phyloP scores from a whole-genome alignment of 1,140 invertebrate species.

The Meloidogyne hapla region DNA sequence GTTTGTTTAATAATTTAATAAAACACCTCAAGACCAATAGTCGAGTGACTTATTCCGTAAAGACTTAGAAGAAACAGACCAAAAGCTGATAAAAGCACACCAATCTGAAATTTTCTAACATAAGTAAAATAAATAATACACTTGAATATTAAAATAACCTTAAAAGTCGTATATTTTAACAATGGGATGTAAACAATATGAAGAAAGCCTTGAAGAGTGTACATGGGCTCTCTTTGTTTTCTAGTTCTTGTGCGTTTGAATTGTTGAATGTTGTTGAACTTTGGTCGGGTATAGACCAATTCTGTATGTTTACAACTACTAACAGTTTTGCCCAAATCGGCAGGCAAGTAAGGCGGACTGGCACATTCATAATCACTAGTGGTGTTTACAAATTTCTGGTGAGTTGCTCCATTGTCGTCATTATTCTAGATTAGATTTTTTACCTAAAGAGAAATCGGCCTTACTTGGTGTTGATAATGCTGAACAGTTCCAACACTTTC shows the following conservation, averaged over 20 bases:
- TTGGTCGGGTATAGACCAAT: not conserved
- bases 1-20: too few species aligned
- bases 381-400: too few species aligned
- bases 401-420: too few species aligned
- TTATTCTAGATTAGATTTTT: too few species aligned
- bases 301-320: not conserved
- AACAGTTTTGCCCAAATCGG: not conserved
- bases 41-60: not conserved
- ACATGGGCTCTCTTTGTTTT: slow-evolving; percentile 21
- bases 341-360: slow-evolving; percentile 44
- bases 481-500: slow-evolving; percentile 30
- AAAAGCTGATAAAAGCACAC: not conserved
- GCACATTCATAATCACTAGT: slow-evolving; percentile 29
- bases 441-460: too few species aligned
- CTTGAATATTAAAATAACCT: slow-evolving; percentile 1
- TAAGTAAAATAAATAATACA: too few species aligned
- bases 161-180: not conserved
- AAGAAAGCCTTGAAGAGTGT: slow-evolving; percentile 17
- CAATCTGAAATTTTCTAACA: not conserved
- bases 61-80: slow-evolving; percentile 64
- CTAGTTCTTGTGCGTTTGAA: not conserved
- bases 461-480: slow-evolving; percentile 28
- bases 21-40: not conserved
- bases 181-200: slow-evolving; percentile 19
- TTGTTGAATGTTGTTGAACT: not conserved